phyloP scores from a whole-genome alignment of 2,888 invertebrate species.

The Rutpela maculata region DNA sequence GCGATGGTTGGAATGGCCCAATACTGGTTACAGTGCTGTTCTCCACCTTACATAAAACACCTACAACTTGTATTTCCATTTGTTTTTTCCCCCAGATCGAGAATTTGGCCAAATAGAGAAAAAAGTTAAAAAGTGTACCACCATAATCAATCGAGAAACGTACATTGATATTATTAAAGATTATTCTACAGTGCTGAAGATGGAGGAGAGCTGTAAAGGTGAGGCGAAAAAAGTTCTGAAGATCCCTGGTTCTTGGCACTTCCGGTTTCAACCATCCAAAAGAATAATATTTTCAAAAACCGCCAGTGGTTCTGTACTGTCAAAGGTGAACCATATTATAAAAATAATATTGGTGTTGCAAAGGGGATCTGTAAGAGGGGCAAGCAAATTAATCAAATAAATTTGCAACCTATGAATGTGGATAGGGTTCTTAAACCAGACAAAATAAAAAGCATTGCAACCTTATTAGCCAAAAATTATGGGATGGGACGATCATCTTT shows the following conservation, averaged over 20 bases:
- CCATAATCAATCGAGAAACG: conserved; percentile 31
- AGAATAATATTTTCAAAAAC: conserved; percentile 42
- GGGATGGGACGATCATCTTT: conserved; percentile 21
- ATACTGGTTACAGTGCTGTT: conserved; percentile 33
- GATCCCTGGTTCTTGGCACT: conserved; percentile 43
- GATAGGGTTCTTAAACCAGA: conserved; percentile 41
- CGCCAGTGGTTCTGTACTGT: conserved; percentile 17
- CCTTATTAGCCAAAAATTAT: conserved; percentile 40
- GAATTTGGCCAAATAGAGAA: conserved; percentile 40
- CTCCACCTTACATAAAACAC: conserved; percentile 12
- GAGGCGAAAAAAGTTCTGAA: conserved; percentile 44
- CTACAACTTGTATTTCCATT: conserved; percentile 35
- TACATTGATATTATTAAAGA: conserved; percentile 41
- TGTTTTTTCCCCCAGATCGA: conserved; percentile 38
- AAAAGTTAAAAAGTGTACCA: conserved; percentile 22
- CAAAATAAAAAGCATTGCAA: conserved; percentile 44
- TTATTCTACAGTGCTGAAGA: conserved; percentile 37
- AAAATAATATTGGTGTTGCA: conserved; percentile 38
- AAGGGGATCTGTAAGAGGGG: conserved; percentile 47
- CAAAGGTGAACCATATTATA: conserved; percentile 43
- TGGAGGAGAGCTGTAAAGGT: conserved; percentile 45
- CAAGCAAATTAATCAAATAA: conserved; percentile 41
- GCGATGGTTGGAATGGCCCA: conserved; percentile 42
- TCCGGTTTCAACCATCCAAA: conserved; percentile 43
- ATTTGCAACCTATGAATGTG: conserved; percentile 39